Evolutionary conservation across 1,140 invertebrate genomes (phyloP).

Genomic region (Musca domestica): DNA sequence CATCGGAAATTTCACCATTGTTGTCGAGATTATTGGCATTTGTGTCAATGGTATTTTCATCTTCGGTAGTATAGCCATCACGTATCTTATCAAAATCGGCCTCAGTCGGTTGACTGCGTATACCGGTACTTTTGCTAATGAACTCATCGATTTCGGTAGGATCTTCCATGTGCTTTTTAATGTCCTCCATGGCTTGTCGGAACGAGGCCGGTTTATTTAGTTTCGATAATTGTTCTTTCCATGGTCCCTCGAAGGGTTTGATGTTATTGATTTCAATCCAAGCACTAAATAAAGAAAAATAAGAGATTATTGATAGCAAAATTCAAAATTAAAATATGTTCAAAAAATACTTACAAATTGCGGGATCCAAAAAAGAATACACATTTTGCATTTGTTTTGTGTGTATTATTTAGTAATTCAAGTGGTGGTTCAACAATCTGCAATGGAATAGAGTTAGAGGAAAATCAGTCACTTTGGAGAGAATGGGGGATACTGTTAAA

Average conservation of each 20-base stretch:
- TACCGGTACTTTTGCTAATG: constrained; percentile 45
- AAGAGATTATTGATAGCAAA: not conserved
- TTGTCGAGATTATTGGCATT: constrained; percentile 29
- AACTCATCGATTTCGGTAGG: constrained; percentile 60
- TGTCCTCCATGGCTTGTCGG: constrained; percentile 81
- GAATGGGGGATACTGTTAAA: too few relatives aligned
- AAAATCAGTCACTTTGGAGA: not conserved
- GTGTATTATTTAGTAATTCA: constrained; percentile 62
- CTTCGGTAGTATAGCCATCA: constrained; percentile 56
- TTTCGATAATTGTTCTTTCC: constrained; percentile 76
- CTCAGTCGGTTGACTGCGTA: constrained; percentile 51
- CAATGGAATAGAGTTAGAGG: not conserved
- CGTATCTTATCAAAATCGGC: constrained; percentile 71
- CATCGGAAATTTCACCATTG: constrained; percentile 33
- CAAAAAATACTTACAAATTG: constrained; percentile 76
- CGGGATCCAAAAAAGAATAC: constrained; percentile 91
- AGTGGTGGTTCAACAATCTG: constrained; percentile 69
- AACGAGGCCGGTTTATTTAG: constrained; percentile 76
- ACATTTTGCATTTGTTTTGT: constrained; percentile 67
- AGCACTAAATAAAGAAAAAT: constrained; percentile 61
- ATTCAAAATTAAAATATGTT: not conserved
- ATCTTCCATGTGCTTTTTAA: constrained; percentile 79
- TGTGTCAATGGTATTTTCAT: constrained; percentile 49
- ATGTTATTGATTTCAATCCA: constrained; percentile 87
- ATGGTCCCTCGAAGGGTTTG: constrained; percentile 75